Conservation (phyloP, 2,888 invertebrate genomes). For the Drosophila quasianomalipes region DNA sequence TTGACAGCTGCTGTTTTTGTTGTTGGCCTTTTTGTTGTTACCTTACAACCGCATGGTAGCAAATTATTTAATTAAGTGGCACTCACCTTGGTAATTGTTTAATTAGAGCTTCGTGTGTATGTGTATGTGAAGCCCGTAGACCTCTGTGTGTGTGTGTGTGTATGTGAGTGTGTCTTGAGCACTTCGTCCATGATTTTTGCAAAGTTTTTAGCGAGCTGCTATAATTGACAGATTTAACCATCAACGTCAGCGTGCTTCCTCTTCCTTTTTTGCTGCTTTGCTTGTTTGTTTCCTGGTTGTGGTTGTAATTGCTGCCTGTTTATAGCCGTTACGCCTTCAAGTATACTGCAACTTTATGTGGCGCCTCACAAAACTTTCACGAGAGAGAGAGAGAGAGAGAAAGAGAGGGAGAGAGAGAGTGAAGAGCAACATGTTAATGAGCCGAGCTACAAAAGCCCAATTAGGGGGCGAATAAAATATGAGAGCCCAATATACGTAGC, state of each 20-base stretch:
- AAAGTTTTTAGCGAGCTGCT: slow-evolving; percentile 70
- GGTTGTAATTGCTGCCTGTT: slow-evolving; percentile 59
- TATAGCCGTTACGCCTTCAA: slow-evolving; percentile 33
- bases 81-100: slow-evolving; percentile 80
- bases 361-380: slow-evolving; percentile 14
- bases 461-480: slow-evolving; percentile 8
- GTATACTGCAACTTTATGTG: slow-evolving; percentile 38
- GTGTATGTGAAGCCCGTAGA: slow-evolving; percentile 6
- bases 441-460: slow-evolving; percentile 11
- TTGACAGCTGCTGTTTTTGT: slow-evolving; percentile 36
- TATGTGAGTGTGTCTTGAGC: slow-evolving; percentile 28
- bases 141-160: slow-evolving; percentile 15
- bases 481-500: not conserved
- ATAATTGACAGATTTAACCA: slow-evolving; percentile 71
- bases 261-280: not conserved
- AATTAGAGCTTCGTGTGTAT: slow-evolving; percentile 58
- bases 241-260: slow-evolving; percentile 26
- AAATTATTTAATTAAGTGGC: slow-evolving; percentile 80
- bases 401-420: not conserved
- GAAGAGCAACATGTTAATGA: slow-evolving; percentile 29
- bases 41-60: slow-evolving; percentile 67
- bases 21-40: slow-evolving; percentile 44
- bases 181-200: slow-evolving; percentile 39
- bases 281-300: slow-evolving; percentile 57
- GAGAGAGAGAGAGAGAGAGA: not conserved